These are phyloP conservation scores for Sylvietta virens DNA, from an alignment of 2,113 vertebrate species.

Conservation along the genomic window DNA sequence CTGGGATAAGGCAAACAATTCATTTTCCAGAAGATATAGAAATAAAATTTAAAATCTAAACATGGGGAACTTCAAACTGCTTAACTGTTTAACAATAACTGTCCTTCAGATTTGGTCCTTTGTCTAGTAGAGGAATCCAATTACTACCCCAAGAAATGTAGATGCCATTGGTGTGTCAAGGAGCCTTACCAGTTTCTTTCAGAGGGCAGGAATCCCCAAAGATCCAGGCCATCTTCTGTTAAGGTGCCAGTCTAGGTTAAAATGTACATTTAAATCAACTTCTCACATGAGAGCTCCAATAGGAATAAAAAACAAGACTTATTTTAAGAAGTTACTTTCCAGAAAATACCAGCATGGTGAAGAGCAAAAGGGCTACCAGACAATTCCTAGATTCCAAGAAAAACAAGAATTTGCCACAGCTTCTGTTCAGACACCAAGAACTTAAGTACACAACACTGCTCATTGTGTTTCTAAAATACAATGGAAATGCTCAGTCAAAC, in stretches of 20 bases:
- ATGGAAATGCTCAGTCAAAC: not conserved
- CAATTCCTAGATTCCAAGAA: not conserved
- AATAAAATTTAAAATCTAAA: not conserved
- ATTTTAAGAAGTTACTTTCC: not conserved
- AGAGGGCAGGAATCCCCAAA: slow-evolving; percentile 74
- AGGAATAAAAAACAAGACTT: not conserved
- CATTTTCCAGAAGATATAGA: not conserved
- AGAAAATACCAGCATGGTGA: not conserved
- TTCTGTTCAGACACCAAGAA: not conserved
- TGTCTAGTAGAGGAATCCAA: not conserved
- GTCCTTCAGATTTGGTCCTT: not conserved
- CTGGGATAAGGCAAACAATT: not conserved
- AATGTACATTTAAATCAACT: slow-evolving; percentile 36
- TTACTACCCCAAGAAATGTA: not conserved
- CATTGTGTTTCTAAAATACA: not conserved
- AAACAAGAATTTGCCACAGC: not conserved
- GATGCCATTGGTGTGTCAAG: not conserved
- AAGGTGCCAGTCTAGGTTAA: slow-evolving; percentile 79
- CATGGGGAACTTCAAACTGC: not conserved
- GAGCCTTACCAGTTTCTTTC: slow-evolving; percentile 66
- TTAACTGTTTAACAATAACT: not conserved
- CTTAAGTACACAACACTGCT: not conserved
- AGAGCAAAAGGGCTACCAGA: not conserved
- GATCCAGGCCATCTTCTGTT: slow-evolving; percentile 78
- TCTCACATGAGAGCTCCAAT: not conserved